Evolutionary conservation across 2,113 vertebrate genomes (phyloP), one percentile per base, ranked within the genome.

Genomic region (Erpornis zantholeuca): DNA sequence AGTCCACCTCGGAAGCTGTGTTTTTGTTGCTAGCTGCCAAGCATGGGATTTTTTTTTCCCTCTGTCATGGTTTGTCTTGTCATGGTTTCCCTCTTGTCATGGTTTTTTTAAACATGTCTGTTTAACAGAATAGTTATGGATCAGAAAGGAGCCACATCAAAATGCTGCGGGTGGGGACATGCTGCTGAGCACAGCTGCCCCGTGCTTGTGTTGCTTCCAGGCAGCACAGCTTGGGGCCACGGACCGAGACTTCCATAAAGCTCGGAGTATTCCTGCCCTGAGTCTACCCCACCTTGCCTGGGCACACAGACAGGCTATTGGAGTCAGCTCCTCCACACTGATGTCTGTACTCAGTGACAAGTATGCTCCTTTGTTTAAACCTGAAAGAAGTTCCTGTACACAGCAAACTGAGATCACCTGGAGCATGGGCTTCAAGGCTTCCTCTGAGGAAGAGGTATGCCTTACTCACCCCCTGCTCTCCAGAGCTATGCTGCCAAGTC

Each of bases 341-440:
- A 42, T 50, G 42, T 52, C 54, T 45, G 20, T 53, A 44, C 36
- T 69, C 25, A 36, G 49, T 36, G 75, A 44, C 40, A 75, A 68
- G 36, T 22, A n/a, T 12, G 42, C 54, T 93, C 20, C 23, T 75
- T 73, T 87, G 38, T 64, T 82, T 66, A 75, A 86, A 86, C 28
- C 31, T 65, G 49, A 44, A 52, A 52, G 53, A 65, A 33, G 22
- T 42, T 69, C 27, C 59, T 2, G 1, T 57, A 25, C 70, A 15
- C 9, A 71, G 57, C 49, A 85, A 85, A 68, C 15, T 18, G 20
- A 10, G 38, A 29, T 76, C 29, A 12, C 50, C 23, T 9, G 5
- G 49, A 76, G 66, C 70, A 56, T 9, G 0, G 1, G 50, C 27
- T 40, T 71, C 66, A 35, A 3, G 1, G 45, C 0, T 0, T 28